Base-by-base conservation (phyloP, 2,113 vertebrate genomes). In the Chroicocephalus ridibundus region DNA sequence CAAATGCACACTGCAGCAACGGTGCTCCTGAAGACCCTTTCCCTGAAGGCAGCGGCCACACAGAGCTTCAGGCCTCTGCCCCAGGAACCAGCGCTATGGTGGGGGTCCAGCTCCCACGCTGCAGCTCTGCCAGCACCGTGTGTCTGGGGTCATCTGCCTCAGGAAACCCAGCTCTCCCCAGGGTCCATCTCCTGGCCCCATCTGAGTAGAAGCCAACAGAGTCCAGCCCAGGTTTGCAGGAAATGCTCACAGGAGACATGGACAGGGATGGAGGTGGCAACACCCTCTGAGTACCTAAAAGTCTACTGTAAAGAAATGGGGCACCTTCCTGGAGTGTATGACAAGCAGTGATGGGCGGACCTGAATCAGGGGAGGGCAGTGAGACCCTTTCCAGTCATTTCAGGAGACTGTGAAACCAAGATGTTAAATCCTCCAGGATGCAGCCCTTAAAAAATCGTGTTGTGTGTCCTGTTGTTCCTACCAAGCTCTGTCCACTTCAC, bases 101-200 rank as follows among this genome's bases (percentile, higher is more conserved):
- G 15, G 25, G 24, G 3, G 3, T 51, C 46, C 78, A 36, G 79
- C 31, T 75, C 34, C 25, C 21, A 31, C 0, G 0, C 5, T 17
- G 5, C 7, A n/a, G 61, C 13, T 52, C 66, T 90, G 11, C 71
- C 0, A 0, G 44, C 20, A 34, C 24, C 3, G 1, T 2, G 1
- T 1, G 0, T 17, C 36, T 83, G 0, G 1, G 14, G 9, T 65
- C 26, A 6, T 12, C 54, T 42, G 80, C 40, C 66, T 26, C 22
- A 26, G 11, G 17, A 32, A 72, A 13, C 11, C 38, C 76, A 47
- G 17, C 3, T 26, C 32, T 83, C 60, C 36, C 27, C 10, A 13
- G 19, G 18, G 36, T 61, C 49, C 29, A 10, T 47, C 54, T 66
- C 40, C 64, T 40, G 36, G 24, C 25, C 47, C 62, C 9, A 38